phyloP scores from a whole-genome alignment of 2,888 invertebrate genomes.

The Trisateles emortualis region DNA sequence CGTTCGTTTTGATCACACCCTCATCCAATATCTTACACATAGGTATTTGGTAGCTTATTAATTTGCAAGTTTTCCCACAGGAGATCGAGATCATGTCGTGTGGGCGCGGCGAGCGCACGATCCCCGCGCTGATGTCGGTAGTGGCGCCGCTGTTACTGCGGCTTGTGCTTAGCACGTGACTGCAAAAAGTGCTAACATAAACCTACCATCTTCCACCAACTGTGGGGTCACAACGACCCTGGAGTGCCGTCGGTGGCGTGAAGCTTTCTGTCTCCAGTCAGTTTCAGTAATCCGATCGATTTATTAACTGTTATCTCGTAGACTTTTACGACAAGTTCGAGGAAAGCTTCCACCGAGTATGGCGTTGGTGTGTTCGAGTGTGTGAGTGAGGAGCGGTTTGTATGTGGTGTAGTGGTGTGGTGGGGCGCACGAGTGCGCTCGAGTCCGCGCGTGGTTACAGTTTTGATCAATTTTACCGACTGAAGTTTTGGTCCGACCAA shows the following conservation, averaged over 20 bases:
- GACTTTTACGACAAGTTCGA: conserved; percentile 41
- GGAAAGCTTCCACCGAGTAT: conserved; percentile 59
- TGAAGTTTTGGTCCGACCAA: conserved; percentile 87
- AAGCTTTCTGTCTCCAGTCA: conserved; percentile 44
- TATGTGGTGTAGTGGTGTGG: conserved; percentile 55
- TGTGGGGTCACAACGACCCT: conserved; percentile 33
- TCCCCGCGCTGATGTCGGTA: conserved; percentile 57
- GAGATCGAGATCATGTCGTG: conserved; percentile 90
- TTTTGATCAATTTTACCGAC: conserved; percentile 84
- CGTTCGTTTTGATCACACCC: no score
- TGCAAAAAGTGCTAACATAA: conserved; percentile 50
- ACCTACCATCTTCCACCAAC: conserved; percentile 27
- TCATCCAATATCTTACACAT: no score
- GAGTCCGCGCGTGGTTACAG: conserved; percentile 58
- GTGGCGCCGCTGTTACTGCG: conserved; percentile 59
- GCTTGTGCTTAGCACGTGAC: conserved; percentile 73
- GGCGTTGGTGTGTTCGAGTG: conserved; percentile 63
- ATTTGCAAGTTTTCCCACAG: conserved; percentile 60
- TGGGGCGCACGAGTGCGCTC: conserved; percentile 33
- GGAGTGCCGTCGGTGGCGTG: conserved; percentile 39
- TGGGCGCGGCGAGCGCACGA: conserved; percentile 77
- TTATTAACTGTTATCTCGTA: conserved; percentile 42
- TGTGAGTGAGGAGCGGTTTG: conserved; percentile 57
- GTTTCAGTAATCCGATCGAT: conserved; percentile 37
- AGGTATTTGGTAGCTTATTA: no score